These are phyloP conservation scores for Chrysolina americana DNA, from an alignment of 2,888 invertebrate species.

Conservation along the genomic window DNA sequence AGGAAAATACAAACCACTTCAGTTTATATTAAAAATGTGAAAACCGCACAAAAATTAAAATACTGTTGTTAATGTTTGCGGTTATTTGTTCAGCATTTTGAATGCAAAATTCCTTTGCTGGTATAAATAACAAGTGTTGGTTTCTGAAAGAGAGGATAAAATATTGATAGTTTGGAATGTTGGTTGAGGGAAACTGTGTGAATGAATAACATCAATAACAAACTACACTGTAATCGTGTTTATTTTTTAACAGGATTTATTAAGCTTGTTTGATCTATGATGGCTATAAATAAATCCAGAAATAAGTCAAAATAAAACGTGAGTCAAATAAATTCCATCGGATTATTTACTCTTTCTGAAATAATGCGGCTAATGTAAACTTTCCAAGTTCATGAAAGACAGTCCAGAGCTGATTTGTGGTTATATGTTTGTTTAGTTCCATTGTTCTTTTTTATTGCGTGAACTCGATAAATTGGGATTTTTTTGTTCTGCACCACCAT, in stretches of 20 bases:
- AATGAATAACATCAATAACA: neutral
- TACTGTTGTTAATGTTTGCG: no score
- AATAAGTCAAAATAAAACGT: neutral
- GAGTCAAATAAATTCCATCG: neutral
- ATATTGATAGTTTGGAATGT: neutral
- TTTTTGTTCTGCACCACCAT: no score
- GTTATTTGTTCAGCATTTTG: no score
- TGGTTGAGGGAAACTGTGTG: neutral
- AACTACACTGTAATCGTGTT: slow-evolving; percentile 25
- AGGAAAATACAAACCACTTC: no score
- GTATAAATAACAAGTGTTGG: no score
- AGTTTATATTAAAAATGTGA: no score
- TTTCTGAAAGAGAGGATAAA: neutral
- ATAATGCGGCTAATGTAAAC: neutral
- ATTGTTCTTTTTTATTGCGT: no score
- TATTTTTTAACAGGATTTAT: neutral
- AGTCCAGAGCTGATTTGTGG: neutral
- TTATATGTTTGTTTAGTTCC: no score
- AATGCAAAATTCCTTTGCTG: no score
- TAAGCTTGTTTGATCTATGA: neutral
- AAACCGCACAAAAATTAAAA: no score
- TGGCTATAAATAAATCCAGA: neutral
- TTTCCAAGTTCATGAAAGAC: neutral
- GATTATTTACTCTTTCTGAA: slow-evolving; percentile 1
- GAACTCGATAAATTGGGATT: no score